Evolutionary conservation across 2,113 vertebrate species (phyloP), one percentile per base, ranked within the genome.

Genomic region (Xenopus borealis): DNA sequence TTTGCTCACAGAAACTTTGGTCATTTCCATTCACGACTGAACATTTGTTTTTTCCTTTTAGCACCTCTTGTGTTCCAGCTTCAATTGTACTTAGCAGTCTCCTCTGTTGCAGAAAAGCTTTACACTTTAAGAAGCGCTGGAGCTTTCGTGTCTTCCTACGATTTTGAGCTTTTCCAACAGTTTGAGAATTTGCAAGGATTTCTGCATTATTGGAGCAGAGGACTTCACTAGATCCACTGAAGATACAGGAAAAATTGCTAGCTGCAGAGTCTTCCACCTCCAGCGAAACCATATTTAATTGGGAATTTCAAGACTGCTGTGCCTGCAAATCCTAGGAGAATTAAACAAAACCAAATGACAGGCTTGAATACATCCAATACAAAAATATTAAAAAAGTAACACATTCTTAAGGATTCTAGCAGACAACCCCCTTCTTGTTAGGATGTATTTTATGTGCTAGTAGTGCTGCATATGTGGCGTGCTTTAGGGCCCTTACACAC

Each of bases 111-210:
- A 92, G 75, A 47, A 89, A 75, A 0, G 78, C 78, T 66, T 86
- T 86, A 3, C 80, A 86, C 7, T 81, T 82, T 86, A 90, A 33
- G 76, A 88, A 88, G 1, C 92, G 80, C 70, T 89, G 85, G 75
- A 88, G 86, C 78, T 82, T 91, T 2, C 87, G 85, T 78, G 86
- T 91, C 64, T 88, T 92, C 55, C 81, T 80, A 71, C 40, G 78
- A 11, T 52, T 73, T 14, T 47, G 68, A 7, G 47, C 73, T 73
- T 74, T 78, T 16, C 18, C 19, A 13, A 19, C 57, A 6, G 13
- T 52, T 0, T 3, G 1, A 0, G 33, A 63, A 10, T 18, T 27
- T 50, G 10, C 2, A 57, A 3, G 3, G 27, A 16, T n/a, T 3
- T 57, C 3, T 66, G 18, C 4, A 12, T 13, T 74, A 23, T 44